Conservation (phyloP, 2,797 vertebrate species). For the Rhinatrema bivittatum region DNA sequence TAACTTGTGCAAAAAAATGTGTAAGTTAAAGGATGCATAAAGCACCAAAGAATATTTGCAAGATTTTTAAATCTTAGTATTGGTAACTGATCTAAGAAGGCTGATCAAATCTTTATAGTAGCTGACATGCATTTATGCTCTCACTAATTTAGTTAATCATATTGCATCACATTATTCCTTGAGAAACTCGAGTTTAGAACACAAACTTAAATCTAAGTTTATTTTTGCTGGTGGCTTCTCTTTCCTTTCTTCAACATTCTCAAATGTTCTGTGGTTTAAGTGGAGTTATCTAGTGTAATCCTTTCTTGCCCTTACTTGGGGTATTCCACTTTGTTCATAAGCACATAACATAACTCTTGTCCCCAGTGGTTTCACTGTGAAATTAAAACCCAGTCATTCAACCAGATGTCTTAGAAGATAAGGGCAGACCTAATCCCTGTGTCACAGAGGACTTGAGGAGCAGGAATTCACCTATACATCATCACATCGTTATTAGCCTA, state of each 20-base stretch:
- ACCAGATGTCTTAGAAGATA: constrained; percentile 90
- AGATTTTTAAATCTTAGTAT: too few relatives aligned
- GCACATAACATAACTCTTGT: constrained; percentile 59
- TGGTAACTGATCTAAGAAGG: too few relatives aligned
- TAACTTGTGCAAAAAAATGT: too few relatives aligned
- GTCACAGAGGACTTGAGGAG: constrained; percentile 70
- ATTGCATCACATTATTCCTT: too few relatives aligned
- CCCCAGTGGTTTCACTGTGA: constrained; percentile 71
- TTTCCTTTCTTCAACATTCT: constrained; percentile 83
- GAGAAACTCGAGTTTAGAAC: constrained; percentile 15
- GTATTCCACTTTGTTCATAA: constrained; percentile 73
- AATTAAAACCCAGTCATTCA: constrained; percentile 81
- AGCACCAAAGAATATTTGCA: too few relatives aligned
- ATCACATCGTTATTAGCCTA: constrained; percentile 83
- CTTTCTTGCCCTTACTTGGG: constrained; percentile 71
- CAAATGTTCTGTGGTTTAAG: constrained; percentile 81
- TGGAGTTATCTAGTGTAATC: constrained; percentile 84
- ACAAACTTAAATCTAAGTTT: constrained; percentile 57
- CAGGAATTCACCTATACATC: constrained; percentile 88
- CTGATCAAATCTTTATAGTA: too few relatives aligned
- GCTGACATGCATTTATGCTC: too few relatives aligned
- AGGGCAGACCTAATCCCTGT: constrained; percentile 70
- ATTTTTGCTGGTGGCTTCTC: constrained; percentile 73
- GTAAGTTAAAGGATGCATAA: too few relatives aligned
- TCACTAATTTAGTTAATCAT: too few relatives aligned